A percentile compares a stretch with the other conserved stretches of the same genome.
Evolutionary conservation across 1,140 invertebrate genomes (phyloP).

Genomic region (Cherax destructor): DNA sequence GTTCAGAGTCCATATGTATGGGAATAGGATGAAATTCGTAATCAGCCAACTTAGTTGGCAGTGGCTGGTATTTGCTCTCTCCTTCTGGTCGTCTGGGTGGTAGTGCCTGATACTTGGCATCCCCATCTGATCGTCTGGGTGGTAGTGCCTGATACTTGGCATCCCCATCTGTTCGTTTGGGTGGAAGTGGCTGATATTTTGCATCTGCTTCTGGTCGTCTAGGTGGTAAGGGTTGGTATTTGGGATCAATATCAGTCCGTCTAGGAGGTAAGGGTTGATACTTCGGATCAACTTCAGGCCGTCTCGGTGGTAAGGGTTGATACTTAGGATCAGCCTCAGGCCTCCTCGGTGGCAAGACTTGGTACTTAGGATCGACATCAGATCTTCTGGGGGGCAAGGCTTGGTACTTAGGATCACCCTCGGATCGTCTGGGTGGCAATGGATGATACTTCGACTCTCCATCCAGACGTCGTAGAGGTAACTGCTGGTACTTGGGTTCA

Average conservation of each 20-base stretch:
- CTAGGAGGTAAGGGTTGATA: slow-evolving; percentile 48
- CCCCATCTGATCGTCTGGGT: slow-evolving; percentile 31
- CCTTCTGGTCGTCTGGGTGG: slow-evolving; percentile 28
- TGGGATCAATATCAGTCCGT: slow-evolving; percentile 42
- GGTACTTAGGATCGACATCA: slow-evolving; percentile 49
- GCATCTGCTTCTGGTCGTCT: slow-evolving; percentile 44
- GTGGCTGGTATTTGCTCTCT: slow-evolving; percentile 23
- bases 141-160: slow-evolving; percentile 16
- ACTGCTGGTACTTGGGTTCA: slow-evolving; percentile 23
- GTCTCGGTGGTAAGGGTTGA: slow-evolving; percentile 32
- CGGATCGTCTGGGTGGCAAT: slow-evolving; percentile 35
- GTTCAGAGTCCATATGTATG: not conserved
- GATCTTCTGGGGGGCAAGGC: slow-evolving; percentile 23
- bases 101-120: slow-evolving; percentile 43
- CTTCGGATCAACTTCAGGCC: slow-evolving; percentile 31
- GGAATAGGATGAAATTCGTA: slow-evolving; percentile 50
- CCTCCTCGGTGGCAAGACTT: not conserved
- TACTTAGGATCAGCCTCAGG: slow-evolving; percentile 35
- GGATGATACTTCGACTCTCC: slow-evolving; percentile 46
- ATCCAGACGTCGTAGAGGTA: slow-evolving; percentile 30
- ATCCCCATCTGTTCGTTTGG: slow-evolving; percentile 30
- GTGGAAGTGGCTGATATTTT: slow-evolving; percentile 53
- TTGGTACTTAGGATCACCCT: slow-evolving; percentile 47
- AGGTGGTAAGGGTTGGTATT: slow-evolving; percentile 38
- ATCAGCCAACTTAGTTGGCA: slow-evolving; percentile 5